These are phyloP conservation scores for Girardinus metallicus DNA, from an alignment of 2,797 vertebrate genomes.

Conservation along the genomic window DNA sequence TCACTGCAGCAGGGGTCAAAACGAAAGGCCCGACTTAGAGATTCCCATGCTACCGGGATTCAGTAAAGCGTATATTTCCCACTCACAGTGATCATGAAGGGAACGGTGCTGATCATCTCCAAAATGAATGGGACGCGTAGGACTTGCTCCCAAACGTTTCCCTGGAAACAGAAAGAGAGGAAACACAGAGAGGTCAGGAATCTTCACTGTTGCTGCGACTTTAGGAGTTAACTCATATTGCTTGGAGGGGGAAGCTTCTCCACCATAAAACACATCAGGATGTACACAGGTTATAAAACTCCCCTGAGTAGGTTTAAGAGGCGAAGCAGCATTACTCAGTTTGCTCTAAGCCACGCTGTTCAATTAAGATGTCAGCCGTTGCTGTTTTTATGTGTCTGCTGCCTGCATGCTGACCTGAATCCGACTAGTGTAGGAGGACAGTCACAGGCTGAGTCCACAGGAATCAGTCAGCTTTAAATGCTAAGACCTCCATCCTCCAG, in stretches of 20 bases:
- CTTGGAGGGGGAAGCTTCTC: conserved; percentile 24
- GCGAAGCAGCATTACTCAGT: conserved; percentile 31
- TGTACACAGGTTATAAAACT: conserved; percentile 37
- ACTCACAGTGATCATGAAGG: conserved; percentile 89
- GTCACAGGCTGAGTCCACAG: conserved; percentile 58
- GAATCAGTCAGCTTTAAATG: conserved; percentile 77
- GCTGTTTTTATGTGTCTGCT: conserved; percentile 58
- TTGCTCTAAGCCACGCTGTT: conserved; percentile 28
- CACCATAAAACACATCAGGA: conserved; percentile 14
- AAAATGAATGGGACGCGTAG: conserved; percentile 86
- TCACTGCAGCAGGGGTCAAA: not conserved
- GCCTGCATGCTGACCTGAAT: conserved; percentile 56
- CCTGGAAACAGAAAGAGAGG: conserved; percentile 81
- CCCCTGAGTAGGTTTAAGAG: conserved; percentile 24
- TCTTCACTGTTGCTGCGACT: conserved; percentile 59
- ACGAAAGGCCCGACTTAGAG: conserved; percentile 19
- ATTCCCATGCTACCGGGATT: conserved; percentile 15
- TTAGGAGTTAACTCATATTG: conserved; percentile 55
- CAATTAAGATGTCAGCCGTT: conserved; percentile 62
- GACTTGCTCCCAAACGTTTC: conserved; percentile 89
- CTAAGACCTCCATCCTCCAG: conserved; percentile 61
- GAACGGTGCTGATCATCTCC: conserved; percentile 88
- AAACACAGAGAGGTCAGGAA: conserved; percentile 61
- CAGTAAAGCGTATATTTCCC: conserved; percentile 26
- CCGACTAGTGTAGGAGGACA: conserved; percentile 68